Base-by-base conservation (phyloP, 2,113 vertebrate genomes). In the Centropristis striata region DNA sequence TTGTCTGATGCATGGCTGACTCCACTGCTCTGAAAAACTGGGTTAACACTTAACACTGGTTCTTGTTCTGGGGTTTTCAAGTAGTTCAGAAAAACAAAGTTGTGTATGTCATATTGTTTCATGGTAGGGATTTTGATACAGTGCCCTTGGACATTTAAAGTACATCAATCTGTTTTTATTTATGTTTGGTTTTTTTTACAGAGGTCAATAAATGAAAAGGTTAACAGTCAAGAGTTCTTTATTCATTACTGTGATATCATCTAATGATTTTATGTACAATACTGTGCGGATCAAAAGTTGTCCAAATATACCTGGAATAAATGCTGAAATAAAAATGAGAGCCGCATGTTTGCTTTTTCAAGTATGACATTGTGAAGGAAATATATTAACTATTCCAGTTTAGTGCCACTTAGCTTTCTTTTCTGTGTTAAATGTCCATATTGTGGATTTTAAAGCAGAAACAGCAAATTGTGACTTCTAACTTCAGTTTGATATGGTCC, bases 151-250 rank as follows among this genome's bases (percentile, higher is more conserved):
- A 6, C 66, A 77, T 42, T 44, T 37, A 4, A 16, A 58, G 3
- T 39, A 7, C 21, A 70, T 80, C 42, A 10, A 21, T 73, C 8
- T 53, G 42, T 81, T 59, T 71, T 71, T 81, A 27, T 65, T 84
- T 81, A 11, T 61, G 58, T n/a, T n/a, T n/a, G n/a, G n/a, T 81
- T 87, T 71, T 66, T 78, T 73, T 68, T 80, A 88, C 69, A 78
- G 67, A 78, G 27, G 20, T 76, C 28, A 87, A 83, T 84, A 83
- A 90, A 83, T 18, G 7, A 66, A 49, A 61, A 60, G 14, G 53
- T 51, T 15, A 86, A 74, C 75, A 20, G 21, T 70, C 54, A 71
- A 53, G 57, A 82, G 49, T 74, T 75, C 13, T 86, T 92, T 85
- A 83, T 84, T 88, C n/a, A 55, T 70, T 83, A 55, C 51, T 71